phyloP scores from a whole-genome alignment of 2,888 invertebrate species.

The Ormyrus nitidulus region DNA sequence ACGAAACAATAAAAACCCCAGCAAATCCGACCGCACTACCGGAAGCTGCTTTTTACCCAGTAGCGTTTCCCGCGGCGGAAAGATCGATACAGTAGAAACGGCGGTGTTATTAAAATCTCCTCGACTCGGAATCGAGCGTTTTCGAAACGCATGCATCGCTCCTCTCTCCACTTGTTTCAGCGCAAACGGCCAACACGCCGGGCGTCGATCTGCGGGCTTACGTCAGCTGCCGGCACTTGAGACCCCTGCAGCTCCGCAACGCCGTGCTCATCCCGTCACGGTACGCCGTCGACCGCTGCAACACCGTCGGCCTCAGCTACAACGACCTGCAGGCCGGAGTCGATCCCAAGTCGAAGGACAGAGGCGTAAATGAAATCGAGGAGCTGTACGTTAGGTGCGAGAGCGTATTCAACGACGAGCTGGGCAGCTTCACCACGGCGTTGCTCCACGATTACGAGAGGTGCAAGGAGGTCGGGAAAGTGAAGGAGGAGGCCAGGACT shows the following conservation, averaged over 20 bases:
- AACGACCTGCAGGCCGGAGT: constrained; percentile 13
- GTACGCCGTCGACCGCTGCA: constrained; percentile 18
- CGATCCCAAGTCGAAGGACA: not conserved
- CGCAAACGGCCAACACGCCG: not conserved
- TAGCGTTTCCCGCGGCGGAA: no score
- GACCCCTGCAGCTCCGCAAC: constrained; percentile 6
- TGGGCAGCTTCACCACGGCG: constrained; percentile 37
- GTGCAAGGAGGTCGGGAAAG: constrained; percentile 19
- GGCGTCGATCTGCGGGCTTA: constrained; percentile 32
- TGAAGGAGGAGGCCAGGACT: not conserved
- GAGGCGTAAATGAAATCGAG: not conserved
- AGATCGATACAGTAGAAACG: no score
- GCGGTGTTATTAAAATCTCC: no score
- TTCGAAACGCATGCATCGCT: no score
- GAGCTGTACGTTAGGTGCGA: constrained; percentile 39
- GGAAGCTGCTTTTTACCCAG: no score
- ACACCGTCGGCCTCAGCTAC: constrained; percentile 16
- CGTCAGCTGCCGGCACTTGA: constrained; percentile 37
- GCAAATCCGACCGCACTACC: no score
- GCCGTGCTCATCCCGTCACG: constrained; percentile 18
- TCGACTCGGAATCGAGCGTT: no score
- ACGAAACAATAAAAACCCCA: no score
- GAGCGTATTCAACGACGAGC: constrained; percentile 33
- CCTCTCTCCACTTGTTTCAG: no score
- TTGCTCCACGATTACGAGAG: constrained; percentile 28